Evolutionary conservation across 2,888 invertebrate genomes (phyloP), one percentile per base, ranked within the genome.

Genomic region (Ophraella communa): DNA sequence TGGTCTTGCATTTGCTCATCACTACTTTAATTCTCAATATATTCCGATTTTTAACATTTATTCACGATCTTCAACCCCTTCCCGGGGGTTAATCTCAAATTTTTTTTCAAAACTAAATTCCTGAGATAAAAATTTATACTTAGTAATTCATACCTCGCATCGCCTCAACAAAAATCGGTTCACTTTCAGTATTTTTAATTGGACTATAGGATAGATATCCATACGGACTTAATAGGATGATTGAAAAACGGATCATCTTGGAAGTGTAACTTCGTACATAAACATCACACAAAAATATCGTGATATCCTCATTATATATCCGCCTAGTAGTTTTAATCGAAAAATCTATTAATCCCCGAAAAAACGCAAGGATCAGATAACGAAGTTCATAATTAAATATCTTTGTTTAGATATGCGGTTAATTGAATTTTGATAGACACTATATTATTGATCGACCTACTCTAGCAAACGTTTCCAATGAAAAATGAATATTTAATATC

Each of bases 341-440:
- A 49, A 33, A 45, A 52, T 42, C 39, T 52, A 52, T 42, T 44
- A 60, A 60, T 60, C 52, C n/a, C 27, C 52, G 27, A 7, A 14
- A 52, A 59, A 52, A 24, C 42, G 51, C 23, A 59, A 52, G 24
- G 20, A 42, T 42, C 30, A 45, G 59, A 60, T 60, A 60, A 60
- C 27, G 44, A 60, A 59, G 18, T 59, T 55, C n/a, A 30, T 52
- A 39, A 60, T 53, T 44, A 53, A 53, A 62, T 62, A 49, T 39
- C 42, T 39, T 21, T 57, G 39, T 47, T 52, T 60, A 52, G 59
- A 60, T 49, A 49, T 20, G 30, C 4, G 42, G 27, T 52, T 66
- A 66, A 66, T 63, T 66, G 63, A 63, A 66, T 54, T 55, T 63
- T 66, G 66, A 66, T 66, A 45, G 66, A 66, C 66, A 59, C 58